Conservation (phyloP, 1,140 invertebrate species). For the Lucilia cuprina region DNA sequence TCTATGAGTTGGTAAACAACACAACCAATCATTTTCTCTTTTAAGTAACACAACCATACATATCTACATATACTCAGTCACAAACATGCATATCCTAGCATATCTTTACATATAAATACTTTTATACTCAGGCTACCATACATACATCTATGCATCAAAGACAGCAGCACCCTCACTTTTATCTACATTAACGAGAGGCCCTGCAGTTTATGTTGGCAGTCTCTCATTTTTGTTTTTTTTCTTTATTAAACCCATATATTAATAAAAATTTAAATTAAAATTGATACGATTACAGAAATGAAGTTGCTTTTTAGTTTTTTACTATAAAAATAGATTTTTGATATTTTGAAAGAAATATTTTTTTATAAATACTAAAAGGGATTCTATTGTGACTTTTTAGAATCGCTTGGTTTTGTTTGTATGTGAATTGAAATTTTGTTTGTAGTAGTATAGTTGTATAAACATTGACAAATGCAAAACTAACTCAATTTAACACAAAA, state of each 20-base stretch:
- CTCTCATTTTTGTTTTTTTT: too few species aligned
- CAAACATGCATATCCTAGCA: not conserved
- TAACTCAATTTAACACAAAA: constrained; percentile 33
- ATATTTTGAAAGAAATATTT: too few species aligned
- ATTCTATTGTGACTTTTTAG: too few species aligned
- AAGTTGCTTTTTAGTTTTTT: too few species aligned
- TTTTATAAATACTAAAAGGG: too few species aligned
- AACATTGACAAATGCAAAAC: constrained; percentile 32
- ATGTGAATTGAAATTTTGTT: not conserved
- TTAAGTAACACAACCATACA: not conserved
- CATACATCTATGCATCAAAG: not conserved
- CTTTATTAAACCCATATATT: too few species aligned
- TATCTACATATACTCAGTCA: not conserved
- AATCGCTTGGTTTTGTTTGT: not conserved
- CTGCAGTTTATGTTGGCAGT: too few species aligned
- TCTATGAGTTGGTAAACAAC: not conserved
- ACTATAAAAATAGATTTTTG: too few species aligned
- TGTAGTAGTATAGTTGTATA: constrained; percentile 18
- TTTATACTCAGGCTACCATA: not conserved
- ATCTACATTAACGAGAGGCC: too few species aligned
- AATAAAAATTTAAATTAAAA: too few species aligned
- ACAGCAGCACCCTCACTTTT: not conserved
- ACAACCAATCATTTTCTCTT: constrained; percentile 13
- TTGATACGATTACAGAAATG: too few species aligned
- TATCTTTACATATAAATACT: not conserved